phyloP scores from a whole-genome alignment of 2,797 vertebrate species.

The Pempheris klunzingeri region DNA sequence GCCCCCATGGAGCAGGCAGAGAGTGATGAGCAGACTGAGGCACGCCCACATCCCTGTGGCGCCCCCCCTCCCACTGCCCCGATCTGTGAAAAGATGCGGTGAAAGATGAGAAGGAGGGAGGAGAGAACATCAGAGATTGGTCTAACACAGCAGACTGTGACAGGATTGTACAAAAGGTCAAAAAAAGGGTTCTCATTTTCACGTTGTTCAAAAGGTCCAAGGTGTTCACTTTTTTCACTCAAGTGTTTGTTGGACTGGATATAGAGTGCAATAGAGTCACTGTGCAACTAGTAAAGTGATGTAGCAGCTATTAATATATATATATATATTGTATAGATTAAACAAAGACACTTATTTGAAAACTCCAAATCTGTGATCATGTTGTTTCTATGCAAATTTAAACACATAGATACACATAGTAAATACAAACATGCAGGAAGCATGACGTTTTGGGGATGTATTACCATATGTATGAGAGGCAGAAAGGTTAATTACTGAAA shows the following conservation, averaged over 20 bases:
- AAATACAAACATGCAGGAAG: too few relatives aligned
- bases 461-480: neutral
- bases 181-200: constrained; percentile 9
- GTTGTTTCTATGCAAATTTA: neutral
- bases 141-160: constrained; percentile 23
- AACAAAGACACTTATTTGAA: constrained; percentile 14
- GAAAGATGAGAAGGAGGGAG: constrained; percentile 2
- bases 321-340: too few relatives aligned
- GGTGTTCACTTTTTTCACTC: neutral
- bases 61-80: constrained; percentile 60
- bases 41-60: constrained; percentile 88
- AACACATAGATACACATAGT: neutral
- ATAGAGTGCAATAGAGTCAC: neutral
- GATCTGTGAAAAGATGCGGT: constrained; percentile 39
- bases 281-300: neutral
- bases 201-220: constrained; percentile 4
- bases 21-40: constrained; percentile 90
- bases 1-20: constrained; percentile 91
- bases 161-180: constrained; percentile 54
- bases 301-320: too few relatives aligned
- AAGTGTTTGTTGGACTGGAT: neutral
- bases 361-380: neutral
- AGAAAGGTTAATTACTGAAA: neutral
- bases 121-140: constrained; percentile 16
- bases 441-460: too few relatives aligned